Evolutionary conservation across 2,888 invertebrate genomes (phyloP), one percentile per base, ranked within the genome.

Genomic region (Melangyna quadrimaculata): DNA sequence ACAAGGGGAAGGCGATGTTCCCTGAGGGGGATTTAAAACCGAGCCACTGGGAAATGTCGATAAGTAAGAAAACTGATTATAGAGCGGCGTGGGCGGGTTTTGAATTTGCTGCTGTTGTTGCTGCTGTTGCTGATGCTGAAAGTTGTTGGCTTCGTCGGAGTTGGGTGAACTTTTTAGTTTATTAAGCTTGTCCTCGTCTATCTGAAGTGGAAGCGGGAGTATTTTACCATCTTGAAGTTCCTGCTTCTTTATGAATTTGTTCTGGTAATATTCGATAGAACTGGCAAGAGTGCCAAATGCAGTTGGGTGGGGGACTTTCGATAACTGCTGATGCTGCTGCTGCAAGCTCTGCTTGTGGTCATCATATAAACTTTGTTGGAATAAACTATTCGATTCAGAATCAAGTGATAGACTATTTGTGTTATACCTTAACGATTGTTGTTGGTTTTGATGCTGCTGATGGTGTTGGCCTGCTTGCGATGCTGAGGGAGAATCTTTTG

Each of bases 21-120:
- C 87, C 27, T 89, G 61, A 35, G 89, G 87, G 7, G 88, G 65
- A 19, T 89, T 89, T 19, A 86, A 22, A 35, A 78, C 63, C 19
- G 89, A 88, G 14, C 89, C 84, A 75, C 89, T 87, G 27, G 92
- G 90, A 87, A 92, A 92, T 37, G 91, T 90, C 45, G 92, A 90
- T 89, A 92, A 87, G 88, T 92, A 92, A 24, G 91, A 90, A 80
- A 92, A 91, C 86, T 92, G 92, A 88, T 92, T 92, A 87, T 91
- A 92, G 17, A 91, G 89, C 40, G 90, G 90, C 27, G 90, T 90
- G 17, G 90, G 88, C 55, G 90, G 90, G 87, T 90, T 90, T 87
- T 89, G 90, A 80, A 89, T 89, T 88, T 90, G 89, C 63, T 89
- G 88, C 73, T 90, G 91, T 9, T 90, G 90, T 72, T 90, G 91